phyloP scores from a whole-genome alignment of 2,888 invertebrate species.

The Micoletzkya japonica region DNA sequence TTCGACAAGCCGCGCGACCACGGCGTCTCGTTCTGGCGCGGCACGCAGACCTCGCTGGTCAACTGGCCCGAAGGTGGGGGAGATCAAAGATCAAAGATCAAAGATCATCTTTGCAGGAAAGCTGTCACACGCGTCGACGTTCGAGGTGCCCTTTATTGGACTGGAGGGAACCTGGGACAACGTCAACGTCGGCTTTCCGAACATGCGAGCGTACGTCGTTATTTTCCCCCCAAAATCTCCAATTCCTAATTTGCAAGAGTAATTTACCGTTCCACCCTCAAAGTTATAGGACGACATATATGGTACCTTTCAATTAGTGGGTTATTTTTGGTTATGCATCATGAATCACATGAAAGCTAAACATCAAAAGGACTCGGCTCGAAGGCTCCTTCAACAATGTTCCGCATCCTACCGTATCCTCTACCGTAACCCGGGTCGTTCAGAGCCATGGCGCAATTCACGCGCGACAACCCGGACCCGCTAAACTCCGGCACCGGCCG shows the following conservation, averaged over 20 bases:
- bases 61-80: slow-evolving; percentile 53
- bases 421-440: not conserved
- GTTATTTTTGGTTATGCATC: not conserved
- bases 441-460: slow-evolving; percentile 25
- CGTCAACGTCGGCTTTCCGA: slow-evolving; percentile 55
- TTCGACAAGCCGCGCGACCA: slow-evolving; percentile 56
- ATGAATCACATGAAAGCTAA: not conserved
- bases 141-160: slow-evolving; percentile 53
- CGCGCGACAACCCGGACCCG: slow-evolving; percentile 46
- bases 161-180: slow-evolving; percentile 48
- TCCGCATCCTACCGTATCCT: not conserved
- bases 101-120: slow-evolving; percentile 48
- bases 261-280: too few relatives aligned
- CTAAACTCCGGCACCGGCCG: slow-evolving; percentile 49
- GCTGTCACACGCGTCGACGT: slow-evolving; percentile 47
- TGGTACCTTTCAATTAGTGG: not conserved
- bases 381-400: not conserved
- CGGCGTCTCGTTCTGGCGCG: slow-evolving; percentile 56
- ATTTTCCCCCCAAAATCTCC: too few relatives aligned
- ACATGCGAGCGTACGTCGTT: slow-evolving; percentile 35
- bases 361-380: not conserved
- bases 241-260: too few relatives aligned
- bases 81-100: not conserved
- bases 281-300: too few relatives aligned
- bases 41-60: slow-evolving; percentile 53